Percentiles rank a stretch among this genome's conserved stretches.
These are phyloP conservation scores for Papilio helenus DNA, from an alignment of 1,140 invertebrate genomes.

Conservation along the genomic window DNA sequence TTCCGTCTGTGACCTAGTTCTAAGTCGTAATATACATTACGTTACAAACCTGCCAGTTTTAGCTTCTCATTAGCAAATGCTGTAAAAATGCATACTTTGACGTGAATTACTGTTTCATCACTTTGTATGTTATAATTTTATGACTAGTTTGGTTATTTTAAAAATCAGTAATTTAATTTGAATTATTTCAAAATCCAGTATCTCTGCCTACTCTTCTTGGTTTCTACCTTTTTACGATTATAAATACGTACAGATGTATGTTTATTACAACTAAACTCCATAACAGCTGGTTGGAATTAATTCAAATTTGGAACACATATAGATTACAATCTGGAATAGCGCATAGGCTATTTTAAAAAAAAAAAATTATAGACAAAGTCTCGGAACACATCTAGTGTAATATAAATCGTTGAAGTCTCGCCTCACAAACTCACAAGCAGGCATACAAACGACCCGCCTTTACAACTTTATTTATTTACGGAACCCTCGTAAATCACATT, in stretches of 20 bases:
- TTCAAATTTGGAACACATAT: background rate
- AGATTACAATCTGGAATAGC: background rate
- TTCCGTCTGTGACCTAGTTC: conserved; percentile 27
- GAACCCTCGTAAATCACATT: conserved; percentile 41
- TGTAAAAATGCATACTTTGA: conserved; percentile 6
- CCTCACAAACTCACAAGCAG: conserved; percentile 9
- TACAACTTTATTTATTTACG: conserved; percentile 43
- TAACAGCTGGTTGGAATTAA: background rate
- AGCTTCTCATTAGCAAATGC: conserved; percentile 3
- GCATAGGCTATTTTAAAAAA: background rate
- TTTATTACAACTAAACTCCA: background rate
- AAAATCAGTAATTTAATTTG: background rate
- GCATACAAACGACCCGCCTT: conserved; percentile 1
- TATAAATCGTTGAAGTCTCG: background rate
- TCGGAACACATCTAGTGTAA: background rate
- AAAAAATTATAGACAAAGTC: background rate
- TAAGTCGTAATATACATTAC: conserved; percentile 13
- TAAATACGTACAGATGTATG: background rate
- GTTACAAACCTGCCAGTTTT: conserved; percentile 16
- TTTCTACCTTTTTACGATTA: too few relatives aligned
- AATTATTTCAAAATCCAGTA: too few relatives aligned
- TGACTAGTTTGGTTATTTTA: background rate
- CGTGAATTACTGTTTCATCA: background rate
- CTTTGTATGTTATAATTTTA: background rate
- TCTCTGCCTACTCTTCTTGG: too few relatives aligned